Evolutionary conservation across 2,113 vertebrate genomes (phyloP).

Genomic region (Dermatemys mawii): DNA sequence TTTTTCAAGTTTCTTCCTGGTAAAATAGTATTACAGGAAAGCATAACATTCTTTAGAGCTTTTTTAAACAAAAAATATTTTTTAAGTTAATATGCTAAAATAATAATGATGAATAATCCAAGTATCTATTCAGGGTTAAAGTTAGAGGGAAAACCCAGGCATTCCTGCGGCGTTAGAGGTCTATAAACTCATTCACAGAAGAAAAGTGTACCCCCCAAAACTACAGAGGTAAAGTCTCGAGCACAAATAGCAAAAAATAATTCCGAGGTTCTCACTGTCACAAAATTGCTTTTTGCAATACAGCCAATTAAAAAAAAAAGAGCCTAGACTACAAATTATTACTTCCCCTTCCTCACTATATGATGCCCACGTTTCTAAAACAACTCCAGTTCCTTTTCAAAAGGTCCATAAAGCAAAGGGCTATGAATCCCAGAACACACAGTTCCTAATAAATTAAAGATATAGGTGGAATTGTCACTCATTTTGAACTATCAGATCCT

Average conservation of each 20-base stretch:
- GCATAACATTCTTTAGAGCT: neutral
- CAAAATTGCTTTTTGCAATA: neutral
- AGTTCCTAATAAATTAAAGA: neutral
- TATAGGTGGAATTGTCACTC: neutral
- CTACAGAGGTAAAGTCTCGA: neutral
- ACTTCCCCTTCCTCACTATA: neutral
- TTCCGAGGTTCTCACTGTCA: too few species aligned
- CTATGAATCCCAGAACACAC: neutral
- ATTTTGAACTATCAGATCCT: neutral
- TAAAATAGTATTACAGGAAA: neutral
- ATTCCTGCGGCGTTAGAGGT: neutral
- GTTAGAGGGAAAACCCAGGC: neutral
- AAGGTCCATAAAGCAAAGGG: neutral
- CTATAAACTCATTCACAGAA: neutral
- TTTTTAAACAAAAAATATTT: neutral
- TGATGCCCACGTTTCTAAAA: neutral
- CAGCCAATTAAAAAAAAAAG: neutral
- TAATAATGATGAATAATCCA: neutral
- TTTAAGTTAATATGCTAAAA: neutral
- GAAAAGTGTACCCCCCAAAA: neutral
- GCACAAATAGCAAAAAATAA: neutral
- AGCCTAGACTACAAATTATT: neutral
- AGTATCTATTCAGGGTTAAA: neutral
- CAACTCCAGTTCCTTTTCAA: neutral
- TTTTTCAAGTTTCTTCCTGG: neutral